phyloP scores from a whole-genome alignment of 2,888 invertebrate genomes.

The Stenodera caucasica region DNA sequence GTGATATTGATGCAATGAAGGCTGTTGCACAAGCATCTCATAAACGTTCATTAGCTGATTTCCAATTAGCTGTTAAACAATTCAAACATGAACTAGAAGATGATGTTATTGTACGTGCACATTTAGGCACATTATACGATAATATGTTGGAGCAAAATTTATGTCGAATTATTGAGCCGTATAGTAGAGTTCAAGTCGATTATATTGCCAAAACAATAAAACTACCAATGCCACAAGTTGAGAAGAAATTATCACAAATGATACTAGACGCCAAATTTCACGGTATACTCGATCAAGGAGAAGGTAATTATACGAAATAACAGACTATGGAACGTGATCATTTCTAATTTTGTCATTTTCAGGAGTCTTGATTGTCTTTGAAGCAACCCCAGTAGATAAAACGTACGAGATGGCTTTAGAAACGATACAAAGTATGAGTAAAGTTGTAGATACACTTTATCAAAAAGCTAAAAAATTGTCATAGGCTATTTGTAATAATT shows the following conservation, averaged over 20 bases:
- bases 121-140: conserved; percentile 95
- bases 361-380: conserved; percentile 94
- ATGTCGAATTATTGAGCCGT: conserved; percentile 98
- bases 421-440: conserved; percentile 98
- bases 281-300: conserved; percentile 98
- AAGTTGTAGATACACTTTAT: conserved; percentile 98
- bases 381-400: conserved; percentile 91
- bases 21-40: conserved; percentile 95
- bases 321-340: background rate
- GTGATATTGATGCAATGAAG: conserved; percentile 97
- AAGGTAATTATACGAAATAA: conserved; percentile 59
- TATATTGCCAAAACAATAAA: conserved; percentile 92
- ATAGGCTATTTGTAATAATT: conserved; percentile 57
- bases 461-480: conserved; percentile 99
- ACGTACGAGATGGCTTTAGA: conserved; percentile 97
- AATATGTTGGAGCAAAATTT: conserved; percentile 99
- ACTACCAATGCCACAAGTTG: conserved; percentile 87
- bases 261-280: conserved; percentile 97
- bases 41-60: conserved; percentile 95
- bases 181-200: conserved; percentile 92
- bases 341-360: conserved; percentile 32
- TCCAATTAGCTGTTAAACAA: conserved; percentile 84
- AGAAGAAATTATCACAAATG: conserved; percentile 99
- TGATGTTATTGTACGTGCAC: conserved; percentile 96
- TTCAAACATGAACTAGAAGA: conserved; percentile 90